Evolutionary conservation across 2,113 vertebrate genomes (phyloP), one percentile per base, ranked within the genome.

Genomic region (Galbula dea): DNA sequence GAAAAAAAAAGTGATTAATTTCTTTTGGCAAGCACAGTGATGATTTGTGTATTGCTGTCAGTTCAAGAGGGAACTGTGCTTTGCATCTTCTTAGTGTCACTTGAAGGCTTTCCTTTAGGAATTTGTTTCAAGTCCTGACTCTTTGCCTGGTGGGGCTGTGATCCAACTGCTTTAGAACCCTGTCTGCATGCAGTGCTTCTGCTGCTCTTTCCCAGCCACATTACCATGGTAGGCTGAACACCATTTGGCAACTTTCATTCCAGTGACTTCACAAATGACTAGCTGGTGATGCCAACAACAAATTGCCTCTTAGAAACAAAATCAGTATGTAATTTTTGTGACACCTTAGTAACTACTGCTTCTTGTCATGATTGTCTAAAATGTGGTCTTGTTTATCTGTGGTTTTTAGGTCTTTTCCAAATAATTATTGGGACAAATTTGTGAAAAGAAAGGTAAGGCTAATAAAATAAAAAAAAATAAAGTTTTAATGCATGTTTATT

Each of bases 401-500:
- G 13, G 58, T 73, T 97, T 98, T 95, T 95, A 99, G 99, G 90
- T 99, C 99, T 91, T 99, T 99, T 92, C 99, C 99, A 66, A 99
- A 99, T 95, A 99, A 99, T 94, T 99, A 99, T 75, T 99, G 99
- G 99, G 99, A 99, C 92, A 99, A 99, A 89, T 99, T 99, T 98
- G 99, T 99, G 74, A 99, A 99, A 96, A 98, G 98, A 97, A 98
- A 98, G 97, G 98, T 98, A 96, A 96, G 9, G 5, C 22, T 83
- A 92, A 37, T 62, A 36, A 36, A 75, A 26, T 12, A 36, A 73
- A 59, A 2, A 37, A 88, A 90, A 45, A 48, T 37, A 58, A 77
- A 79, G 15, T 43, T 83, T 30, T 71, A 66, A 22, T 58, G 21
- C 5, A 16, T 26, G 22, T 37, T 89, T 39, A 41, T 45, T 78